Percentiles rank a stretch among this genome's conserved stretches.
Evolutionary conservation across 2,113 vertebrate species (phyloP).

Genomic region (Cyphomyrus plagiostoma): DNA sequence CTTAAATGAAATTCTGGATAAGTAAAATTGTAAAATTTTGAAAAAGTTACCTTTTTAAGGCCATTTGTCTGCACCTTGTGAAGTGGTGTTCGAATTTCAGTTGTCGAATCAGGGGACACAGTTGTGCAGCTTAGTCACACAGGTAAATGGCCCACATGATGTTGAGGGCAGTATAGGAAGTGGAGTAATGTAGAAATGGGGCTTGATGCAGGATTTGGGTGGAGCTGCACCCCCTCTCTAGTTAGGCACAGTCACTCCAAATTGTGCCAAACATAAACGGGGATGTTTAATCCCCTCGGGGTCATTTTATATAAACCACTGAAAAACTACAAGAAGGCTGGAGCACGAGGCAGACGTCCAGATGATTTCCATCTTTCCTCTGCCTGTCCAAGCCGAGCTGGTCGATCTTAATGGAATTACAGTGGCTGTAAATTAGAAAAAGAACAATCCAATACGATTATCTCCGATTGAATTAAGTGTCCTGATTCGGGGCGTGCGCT

Average conservation of each 20-base stretch:
- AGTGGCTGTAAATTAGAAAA: constrained; percentile 9
- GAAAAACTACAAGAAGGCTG: background rate
- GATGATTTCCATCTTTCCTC: background rate
- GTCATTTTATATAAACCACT: background rate
- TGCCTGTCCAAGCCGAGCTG: background rate
- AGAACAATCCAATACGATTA: constrained; percentile 15
- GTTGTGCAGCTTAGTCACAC: background rate
- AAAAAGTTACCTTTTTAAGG: background rate
- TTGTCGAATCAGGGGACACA: background rate
- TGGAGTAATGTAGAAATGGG: background rate
- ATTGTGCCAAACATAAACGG: background rate
- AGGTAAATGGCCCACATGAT: background rate
- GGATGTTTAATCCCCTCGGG: background rate
- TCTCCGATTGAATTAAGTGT: constrained; percentile 1
- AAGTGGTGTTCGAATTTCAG: background rate
- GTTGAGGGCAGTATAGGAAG: background rate
- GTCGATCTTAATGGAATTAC: constrained; percentile 12
- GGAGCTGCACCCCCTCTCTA: background rate
- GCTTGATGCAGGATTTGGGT: background rate
- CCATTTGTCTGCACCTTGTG: background rate
- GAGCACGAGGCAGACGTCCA: background rate
- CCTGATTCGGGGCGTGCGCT: background rate
- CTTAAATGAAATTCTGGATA: background rate
- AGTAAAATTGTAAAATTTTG: background rate
- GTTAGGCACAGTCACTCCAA: background rate